Percentiles rank a stretch among this genome's conserved stretches.
These are phyloP conservation scores for Lobophora halterata DNA, from an alignment of 2,888 invertebrate species.

Conservation along the genomic window DNA sequence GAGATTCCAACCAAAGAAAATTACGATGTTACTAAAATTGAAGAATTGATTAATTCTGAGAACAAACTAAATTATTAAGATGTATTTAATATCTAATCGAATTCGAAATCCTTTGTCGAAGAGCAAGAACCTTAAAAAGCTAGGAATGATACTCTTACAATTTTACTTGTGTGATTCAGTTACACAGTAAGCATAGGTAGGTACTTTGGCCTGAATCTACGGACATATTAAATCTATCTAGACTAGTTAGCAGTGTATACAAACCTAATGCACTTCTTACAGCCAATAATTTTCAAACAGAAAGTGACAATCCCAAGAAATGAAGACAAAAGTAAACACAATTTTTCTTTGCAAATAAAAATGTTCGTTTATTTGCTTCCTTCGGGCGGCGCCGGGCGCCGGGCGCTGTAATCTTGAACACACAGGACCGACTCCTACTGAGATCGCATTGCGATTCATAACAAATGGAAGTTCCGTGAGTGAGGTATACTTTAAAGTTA, in stretches of 20 bases:
- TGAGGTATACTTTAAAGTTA: too few species aligned
- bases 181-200: constrained; percentile 38
- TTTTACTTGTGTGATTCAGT: constrained; percentile 37
- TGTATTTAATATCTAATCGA: constrained; percentile 22
- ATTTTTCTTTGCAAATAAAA: constrained; percentile 22
- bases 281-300: too few species aligned
- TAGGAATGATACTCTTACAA: constrained; percentile 31
- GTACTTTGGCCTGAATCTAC: constrained; percentile 36
- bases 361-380: constrained; percentile 12
- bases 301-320: constrained; percentile 7
- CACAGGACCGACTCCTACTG: constrained; percentile 9
- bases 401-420: constrained; percentile 8
- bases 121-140: too few species aligned
- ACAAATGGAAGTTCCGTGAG: too few species aligned
- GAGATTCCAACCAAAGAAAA: too few species aligned
- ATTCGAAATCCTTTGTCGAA: constrained; percentile 5
- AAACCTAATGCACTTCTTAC: constrained; percentile 13
- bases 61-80: too few species aligned
- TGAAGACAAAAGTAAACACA: constrained; percentile 19
- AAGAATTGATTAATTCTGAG: too few species aligned
- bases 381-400: not conserved
- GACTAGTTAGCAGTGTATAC: too few species aligned
- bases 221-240: too few species aligned
- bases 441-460: not conserved
- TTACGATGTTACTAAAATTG: too few species aligned